Base-by-base conservation (phyloP, 2,797 vertebrate genomes). In the Bucorvus abyssinicus region DNA sequence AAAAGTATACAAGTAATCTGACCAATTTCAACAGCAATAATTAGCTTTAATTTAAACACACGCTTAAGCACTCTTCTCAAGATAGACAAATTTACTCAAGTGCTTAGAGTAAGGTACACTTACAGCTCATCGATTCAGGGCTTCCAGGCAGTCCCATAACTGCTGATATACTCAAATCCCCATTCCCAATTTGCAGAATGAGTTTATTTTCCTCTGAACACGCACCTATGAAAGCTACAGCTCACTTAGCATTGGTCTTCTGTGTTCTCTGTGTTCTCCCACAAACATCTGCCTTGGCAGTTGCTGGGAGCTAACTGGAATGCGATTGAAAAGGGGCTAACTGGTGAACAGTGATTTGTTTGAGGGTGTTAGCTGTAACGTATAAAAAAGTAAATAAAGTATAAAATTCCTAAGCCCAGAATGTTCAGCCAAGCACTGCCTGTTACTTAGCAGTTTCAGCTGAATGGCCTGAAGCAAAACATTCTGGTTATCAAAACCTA, bases 71-170 rank as follows among this genome's bases (percentile, higher is more conserved):
- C 85, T 94, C 49, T 2, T 94, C 77, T 96, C 65, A 89, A 92
- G 77, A 74, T 42, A 90, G 74, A 80, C 60, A 95, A 91, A 95
- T 95, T 97, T 95, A 87, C 74, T 95, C 49, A 82, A 93, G 93
- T 91, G 88, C 82, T 91, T 63, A 38, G 73, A 96, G 73, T 89
- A 59, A 82, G 78, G 64, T 84, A 87, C 44, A 64, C 45, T 89
- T 67, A 68, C 22, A 86, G 47, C 73, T 84, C 80, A 61, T 42
- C 76, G 78, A 77, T 90, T 92, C 60, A 50, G 67, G 84, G 78
- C 61, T 86, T 80, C 53, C 67, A 22, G 50, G 56, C 63, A 76
- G 36, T 47, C 52, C 70, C 68, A 79, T 47, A 82, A 70, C 49
- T 67, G 81, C 45, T 74, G 61, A 50, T 76, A 64, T 3, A n/a